A percentile compares a stretch with the other conserved stretches of the same genome.
These are phyloP conservation scores for Reticulitermes lucifugus DNA, from an alignment of 2,888 invertebrate species.

Conservation along the genomic window DNA sequence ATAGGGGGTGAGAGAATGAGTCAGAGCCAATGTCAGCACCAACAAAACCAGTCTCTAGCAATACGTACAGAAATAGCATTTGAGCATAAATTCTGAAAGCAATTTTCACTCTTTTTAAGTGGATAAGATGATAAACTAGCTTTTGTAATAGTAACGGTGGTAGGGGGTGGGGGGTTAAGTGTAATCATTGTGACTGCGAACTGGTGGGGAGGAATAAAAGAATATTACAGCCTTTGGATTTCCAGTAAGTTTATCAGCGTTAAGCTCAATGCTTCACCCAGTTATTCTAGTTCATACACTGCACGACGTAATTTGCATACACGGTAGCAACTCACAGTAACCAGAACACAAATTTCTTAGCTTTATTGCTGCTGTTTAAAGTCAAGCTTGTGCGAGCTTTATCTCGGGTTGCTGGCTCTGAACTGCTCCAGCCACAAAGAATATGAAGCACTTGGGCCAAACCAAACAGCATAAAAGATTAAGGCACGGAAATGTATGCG, in stretches of 20 bases:
- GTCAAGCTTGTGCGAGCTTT: neutral
- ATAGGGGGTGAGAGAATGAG: neutral
- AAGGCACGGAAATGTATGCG: too few relatives aligned
- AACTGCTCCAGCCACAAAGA: neutral
- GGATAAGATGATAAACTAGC: neutral
- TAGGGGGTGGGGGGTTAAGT: neutral
- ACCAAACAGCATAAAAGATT: too few relatives aligned
- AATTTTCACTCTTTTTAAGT: neutral
- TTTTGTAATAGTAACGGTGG: neutral
- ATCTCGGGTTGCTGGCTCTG: neutral
- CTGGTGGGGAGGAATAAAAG: neutral
- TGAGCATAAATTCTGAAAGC: neutral
- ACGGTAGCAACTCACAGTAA: neutral
- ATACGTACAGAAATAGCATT: conserved; percentile 17
- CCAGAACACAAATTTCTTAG: neutral
- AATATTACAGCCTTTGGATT: conserved; percentile 16
- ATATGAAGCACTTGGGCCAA: too few relatives aligned
- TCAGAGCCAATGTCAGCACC: conserved; percentile 26
- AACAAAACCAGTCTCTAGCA: neutral
- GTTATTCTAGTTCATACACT: neutral
- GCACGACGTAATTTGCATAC: conserved; percentile 11
- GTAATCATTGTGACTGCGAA: neutral
- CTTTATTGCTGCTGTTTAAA: neutral
- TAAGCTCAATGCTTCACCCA: neutral
- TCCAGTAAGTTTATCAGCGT: neutral